These are phyloP conservation scores for Mormyrus proboscirostris DNA, from an alignment of 2,797 vertebrate genomes.

Conservation along the genomic window DNA sequence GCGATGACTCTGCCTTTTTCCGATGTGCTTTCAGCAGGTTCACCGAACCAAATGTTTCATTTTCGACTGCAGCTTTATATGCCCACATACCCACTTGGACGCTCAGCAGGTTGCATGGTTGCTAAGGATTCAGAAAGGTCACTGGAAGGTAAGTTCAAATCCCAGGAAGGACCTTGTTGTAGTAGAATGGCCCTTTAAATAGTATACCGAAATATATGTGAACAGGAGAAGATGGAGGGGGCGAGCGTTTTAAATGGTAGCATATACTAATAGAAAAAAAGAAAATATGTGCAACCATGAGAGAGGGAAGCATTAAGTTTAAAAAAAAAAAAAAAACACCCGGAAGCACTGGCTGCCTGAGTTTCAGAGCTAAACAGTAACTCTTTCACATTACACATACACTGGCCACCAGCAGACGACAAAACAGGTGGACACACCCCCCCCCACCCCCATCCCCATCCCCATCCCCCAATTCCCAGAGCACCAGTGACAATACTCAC, in stretches of 20 bases:
- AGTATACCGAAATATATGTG: background rate
- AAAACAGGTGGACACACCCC: background rate
- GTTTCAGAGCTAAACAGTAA: background rate
- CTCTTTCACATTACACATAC: background rate
- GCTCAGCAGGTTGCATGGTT: background rate
- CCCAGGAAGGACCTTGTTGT: background rate
- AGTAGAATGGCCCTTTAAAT: background rate
- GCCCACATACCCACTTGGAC: background rate
- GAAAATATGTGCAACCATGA: background rate
- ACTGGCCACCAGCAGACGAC: background rate
- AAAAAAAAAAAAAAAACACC: background rate
- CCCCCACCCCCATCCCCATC: background rate
- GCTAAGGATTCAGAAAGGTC: background rate
- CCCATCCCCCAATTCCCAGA: background rate
- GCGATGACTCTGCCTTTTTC: background rate
- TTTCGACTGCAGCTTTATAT: background rate
- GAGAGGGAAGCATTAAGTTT: background rate
- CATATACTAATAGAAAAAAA: background rate
- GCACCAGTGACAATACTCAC: background rate
- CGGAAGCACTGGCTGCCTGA: background rate
- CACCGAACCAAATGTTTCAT: background rate
- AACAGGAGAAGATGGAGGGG: background rate
- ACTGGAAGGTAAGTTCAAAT: slow-evolving; percentile 2
- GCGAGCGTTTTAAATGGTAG: background rate
- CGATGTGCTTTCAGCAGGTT: background rate